Conservation (phyloP, 2,888 invertebrate genomes). For the Xestoiulus laeticollis region DNA sequence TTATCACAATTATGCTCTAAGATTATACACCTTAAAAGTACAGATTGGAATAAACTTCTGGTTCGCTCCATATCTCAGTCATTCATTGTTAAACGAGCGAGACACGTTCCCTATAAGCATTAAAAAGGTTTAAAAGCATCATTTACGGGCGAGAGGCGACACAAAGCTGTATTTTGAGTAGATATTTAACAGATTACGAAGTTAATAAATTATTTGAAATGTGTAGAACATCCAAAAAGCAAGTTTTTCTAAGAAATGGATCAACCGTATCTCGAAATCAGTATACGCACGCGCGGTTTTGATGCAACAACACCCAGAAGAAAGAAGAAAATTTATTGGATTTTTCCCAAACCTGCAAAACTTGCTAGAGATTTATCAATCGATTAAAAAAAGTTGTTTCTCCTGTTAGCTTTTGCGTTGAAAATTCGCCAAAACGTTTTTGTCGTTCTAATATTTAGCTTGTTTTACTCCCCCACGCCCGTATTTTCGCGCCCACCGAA, state of each 20-base stretch:
- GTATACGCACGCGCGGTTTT: constrained; percentile 16
- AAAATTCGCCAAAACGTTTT: constrained; percentile 19
- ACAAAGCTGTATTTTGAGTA: constrained; percentile 43
- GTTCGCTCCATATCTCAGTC: background rate
- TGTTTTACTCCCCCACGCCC: constrained; percentile 30
- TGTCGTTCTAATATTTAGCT: constrained; percentile 6
- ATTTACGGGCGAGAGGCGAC: constrained; percentile 38
- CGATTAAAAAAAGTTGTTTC: constrained; percentile 43
- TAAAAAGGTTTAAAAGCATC: constrained; percentile 41
- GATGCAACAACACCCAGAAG: background rate
- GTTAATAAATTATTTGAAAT: constrained; percentile 35
- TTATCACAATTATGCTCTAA: too few species aligned
- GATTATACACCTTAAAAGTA: too few species aligned
- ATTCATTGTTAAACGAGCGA: background rate
- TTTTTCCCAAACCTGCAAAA: constrained; percentile 30
- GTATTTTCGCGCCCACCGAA: constrained; percentile 25
- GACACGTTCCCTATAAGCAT: background rate
- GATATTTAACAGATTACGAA: constrained; percentile 15
- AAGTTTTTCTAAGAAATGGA: constrained; percentile 15
- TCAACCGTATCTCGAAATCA: background rate
- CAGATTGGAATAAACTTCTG: background rate
- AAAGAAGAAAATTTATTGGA: constrained; percentile 19
- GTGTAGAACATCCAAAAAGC: constrained; percentile 17
- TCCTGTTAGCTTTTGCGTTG: background rate
- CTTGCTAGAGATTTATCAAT: constrained; percentile 38